Base-by-base conservation (phyloP, 2,888 invertebrate genomes). In the Cancer borealis region DNA sequence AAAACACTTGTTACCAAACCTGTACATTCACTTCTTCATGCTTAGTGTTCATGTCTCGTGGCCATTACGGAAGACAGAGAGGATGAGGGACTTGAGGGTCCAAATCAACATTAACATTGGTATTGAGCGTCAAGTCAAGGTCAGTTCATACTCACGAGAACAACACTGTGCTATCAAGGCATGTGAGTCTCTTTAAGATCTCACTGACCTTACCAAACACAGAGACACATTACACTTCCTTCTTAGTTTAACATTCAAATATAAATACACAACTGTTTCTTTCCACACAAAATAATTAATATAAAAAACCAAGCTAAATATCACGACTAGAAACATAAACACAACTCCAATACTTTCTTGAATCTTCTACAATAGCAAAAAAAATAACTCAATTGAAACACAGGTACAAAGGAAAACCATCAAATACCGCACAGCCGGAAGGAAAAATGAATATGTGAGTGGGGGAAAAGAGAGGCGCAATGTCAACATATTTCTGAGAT, bases 401-500 rank as follows among this genome's bases (percentile, higher is more conserved):
- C 21, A 66, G n/a, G 66, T 3, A 26, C 3, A 3, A 30, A 14
- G 26, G 6, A 79, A 79, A 79, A 30, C 8, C 79, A 26, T 79
- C 30, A 79, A 30, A 30, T 79, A 12, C 79, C 12, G 79, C 79
- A 3, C 8, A 79, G 79, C 30, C 79, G 8, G 79, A 10, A 30
- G 79, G 30, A 14, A 79, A 79, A 79, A 79, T 79, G 6, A 30
- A 79, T 73, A 73, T 30, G 30, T 79, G 30, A 10, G 0, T 26
- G 14, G 12, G n/a, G 17, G 17, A 54, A 54, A 54, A 54, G 17
- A 10, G 30, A 26, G 30, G 30, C 26, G 30, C 79, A 30, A 4
- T 79, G 30, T 79, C 79, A 79, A 79, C 79, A 79, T 8, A 26
- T 79, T 79, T 14, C 79, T 30, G 73, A n/a, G 73, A 73, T 73